Conservation (phyloP, 2,888 invertebrate species). For the Tinea semifulvella region DNA sequence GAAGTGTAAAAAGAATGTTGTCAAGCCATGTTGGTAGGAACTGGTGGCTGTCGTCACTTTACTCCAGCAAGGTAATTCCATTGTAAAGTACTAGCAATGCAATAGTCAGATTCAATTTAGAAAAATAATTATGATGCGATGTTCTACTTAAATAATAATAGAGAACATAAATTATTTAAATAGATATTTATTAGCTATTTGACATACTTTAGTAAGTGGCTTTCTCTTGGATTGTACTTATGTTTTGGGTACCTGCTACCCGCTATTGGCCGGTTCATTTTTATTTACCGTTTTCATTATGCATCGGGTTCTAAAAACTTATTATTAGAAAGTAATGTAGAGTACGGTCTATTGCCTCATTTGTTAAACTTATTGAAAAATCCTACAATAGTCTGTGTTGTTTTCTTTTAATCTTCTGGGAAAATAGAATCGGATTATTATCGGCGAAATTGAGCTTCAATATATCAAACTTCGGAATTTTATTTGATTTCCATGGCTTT, state of each 20-base stretch:
- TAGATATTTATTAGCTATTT: slow-evolving; percentile 8
- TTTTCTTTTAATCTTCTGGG: too few species aligned
- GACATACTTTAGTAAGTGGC: slow-evolving; percentile 9
- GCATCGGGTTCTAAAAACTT: slow-evolving; percentile 1
- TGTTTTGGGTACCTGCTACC: slow-evolving; percentile 8
- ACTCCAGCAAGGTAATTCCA: too few species aligned
- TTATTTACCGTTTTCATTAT: slow-evolving; percentile 11
- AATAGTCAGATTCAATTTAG: neutral
- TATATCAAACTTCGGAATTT: too few species aligned
- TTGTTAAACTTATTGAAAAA: neutral
- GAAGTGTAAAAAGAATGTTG: too few species aligned
- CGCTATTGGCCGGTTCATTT: neutral
- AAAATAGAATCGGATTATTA: neutral
- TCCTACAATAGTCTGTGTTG: too few species aligned
- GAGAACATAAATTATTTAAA: slow-evolving; percentile 5
- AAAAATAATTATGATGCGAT: slow-evolving; percentile 2
- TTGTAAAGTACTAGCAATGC: too few species aligned
- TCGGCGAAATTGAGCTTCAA: too few species aligned
- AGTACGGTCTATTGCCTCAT: neutral
- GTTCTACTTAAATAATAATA: slow-evolving; percentile 7
- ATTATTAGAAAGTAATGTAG: slow-evolving; percentile 9
- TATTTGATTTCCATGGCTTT: too few species aligned
- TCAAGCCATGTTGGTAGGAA: too few species aligned
- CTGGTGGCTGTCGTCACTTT: too few species aligned
- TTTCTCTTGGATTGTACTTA: slow-evolving; percentile 10